phyloP scores from a whole-genome alignment of 2,113 vertebrate species.

The Dasyornis broadbenti region DNA sequence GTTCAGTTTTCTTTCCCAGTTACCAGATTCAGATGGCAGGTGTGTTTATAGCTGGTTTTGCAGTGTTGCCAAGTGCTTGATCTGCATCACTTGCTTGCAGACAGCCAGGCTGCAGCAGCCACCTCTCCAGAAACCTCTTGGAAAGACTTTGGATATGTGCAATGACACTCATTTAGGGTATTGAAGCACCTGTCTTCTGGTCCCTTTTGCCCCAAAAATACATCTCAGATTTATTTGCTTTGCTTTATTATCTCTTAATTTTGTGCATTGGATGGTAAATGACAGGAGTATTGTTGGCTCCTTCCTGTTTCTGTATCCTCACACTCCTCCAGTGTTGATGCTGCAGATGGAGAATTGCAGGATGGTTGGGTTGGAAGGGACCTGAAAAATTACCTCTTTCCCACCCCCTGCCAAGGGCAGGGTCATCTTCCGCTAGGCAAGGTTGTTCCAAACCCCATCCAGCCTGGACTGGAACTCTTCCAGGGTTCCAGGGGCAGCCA shows the following conservation, averaged over 20 bases:
- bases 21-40: background rate
- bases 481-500: background rate
- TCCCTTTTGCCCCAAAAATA: background rate
- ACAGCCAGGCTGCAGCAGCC: background rate
- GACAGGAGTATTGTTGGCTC: background rate
- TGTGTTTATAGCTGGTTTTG: background rate
- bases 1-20: background rate
- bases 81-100: background rate
- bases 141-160: background rate
- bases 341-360: background rate
- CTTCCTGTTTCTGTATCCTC: background rate
- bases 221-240: background rate
- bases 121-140: background rate
- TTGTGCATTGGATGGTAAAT: background rate
- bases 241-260: background rate
- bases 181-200: background rate
- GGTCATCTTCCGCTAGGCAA: background rate
- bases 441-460: background rate
- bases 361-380: background rate
- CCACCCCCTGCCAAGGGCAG: background rate
- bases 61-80: background rate
- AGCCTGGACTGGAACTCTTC: background rate
- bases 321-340: rapidly evolving
- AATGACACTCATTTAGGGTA: rapidly evolving
- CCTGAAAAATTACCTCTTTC: background rate